phyloP scores from a whole-genome alignment of 2,888 invertebrate species.

The Meiosimyza platycephala region DNA sequence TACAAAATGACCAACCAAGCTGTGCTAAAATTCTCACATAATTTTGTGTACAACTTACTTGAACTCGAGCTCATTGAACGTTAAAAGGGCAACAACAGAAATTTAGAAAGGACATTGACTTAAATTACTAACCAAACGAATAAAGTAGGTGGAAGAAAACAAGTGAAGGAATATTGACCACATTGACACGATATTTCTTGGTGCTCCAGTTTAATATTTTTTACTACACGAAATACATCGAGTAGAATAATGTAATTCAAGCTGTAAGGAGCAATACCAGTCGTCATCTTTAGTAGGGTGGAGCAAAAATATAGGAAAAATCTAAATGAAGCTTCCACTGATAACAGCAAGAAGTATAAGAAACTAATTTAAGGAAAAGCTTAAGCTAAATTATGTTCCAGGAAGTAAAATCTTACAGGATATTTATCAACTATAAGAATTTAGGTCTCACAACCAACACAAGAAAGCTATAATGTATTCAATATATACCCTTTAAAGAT shows the following conservation, averaged over 20 bases:
- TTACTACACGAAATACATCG: constrained; percentile 13
- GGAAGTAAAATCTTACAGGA: too few relatives aligned
- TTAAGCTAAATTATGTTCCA: too few relatives aligned
- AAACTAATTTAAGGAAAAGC: too few relatives aligned
- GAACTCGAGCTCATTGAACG: too few relatives aligned
- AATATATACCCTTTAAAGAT: too few relatives aligned
- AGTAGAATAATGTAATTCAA: constrained; percentile 27
- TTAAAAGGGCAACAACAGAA: too few relatives aligned
- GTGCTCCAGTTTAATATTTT: neutral
- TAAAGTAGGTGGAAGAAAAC: neutral
- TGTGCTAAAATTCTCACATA: constrained; percentile 7
- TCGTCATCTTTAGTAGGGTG: neutral
- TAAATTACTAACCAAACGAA: neutral
- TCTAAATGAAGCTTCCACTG: too few relatives aligned
- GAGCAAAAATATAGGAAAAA: too few relatives aligned
- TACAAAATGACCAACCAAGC: neutral
- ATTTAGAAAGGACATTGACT: constrained; percentile 4
- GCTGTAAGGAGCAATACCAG: constrained; percentile 1
- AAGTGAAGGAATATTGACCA: neutral
- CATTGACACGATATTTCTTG: constrained; percentile 3
- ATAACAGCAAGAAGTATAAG: too few relatives aligned
- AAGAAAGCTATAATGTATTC: too few relatives aligned
- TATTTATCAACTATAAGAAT: too few relatives aligned
- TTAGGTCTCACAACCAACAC: too few relatives aligned
- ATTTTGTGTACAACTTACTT: neutral